phyloP scores from a whole-genome alignment of 2,888 invertebrate species.

The Megaustenia siamemsis region DNA sequence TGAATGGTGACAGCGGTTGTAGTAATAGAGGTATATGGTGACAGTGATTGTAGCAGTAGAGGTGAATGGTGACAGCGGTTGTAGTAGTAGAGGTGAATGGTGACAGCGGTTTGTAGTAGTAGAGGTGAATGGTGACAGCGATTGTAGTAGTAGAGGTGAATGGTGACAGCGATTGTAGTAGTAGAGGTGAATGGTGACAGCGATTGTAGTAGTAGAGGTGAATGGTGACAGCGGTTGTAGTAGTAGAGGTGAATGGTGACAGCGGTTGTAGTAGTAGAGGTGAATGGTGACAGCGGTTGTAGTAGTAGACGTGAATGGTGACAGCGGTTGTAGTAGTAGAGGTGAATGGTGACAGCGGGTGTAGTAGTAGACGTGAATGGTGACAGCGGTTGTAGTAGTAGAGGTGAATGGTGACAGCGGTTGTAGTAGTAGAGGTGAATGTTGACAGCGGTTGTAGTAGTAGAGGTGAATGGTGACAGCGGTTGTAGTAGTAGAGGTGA shows the following conservation, averaged over 20 bases:
- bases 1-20: background rate
- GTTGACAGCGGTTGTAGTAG: background rate
- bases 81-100: constrained; percentile 41
- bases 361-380: background rate
- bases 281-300: too few relatives aligned
- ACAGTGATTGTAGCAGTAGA: background rate
- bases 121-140: constrained; percentile 22
- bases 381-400: background rate
- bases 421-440: background rate
- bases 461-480: background rate
- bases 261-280: too few relatives aligned
- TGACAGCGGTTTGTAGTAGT: constrained; percentile 51
- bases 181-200: too few relatives aligned
- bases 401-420: background rate
- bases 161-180: too few relatives aligned
- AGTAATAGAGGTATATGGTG: background rate
- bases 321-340: background rate
- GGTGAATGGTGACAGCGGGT: background rate
- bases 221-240: too few relatives aligned
- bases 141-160: background rate
- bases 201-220: too few relatives aligned
- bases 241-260: too few relatives aligned
- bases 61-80: constrained; percentile 16
- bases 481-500: background rate
- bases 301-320: background rate